A percentile compares a stretch with the other conserved stretches of the same genome.
Conservation (phyloP, 2,888 invertebrate species). For the Smittia aterrima region DNA sequence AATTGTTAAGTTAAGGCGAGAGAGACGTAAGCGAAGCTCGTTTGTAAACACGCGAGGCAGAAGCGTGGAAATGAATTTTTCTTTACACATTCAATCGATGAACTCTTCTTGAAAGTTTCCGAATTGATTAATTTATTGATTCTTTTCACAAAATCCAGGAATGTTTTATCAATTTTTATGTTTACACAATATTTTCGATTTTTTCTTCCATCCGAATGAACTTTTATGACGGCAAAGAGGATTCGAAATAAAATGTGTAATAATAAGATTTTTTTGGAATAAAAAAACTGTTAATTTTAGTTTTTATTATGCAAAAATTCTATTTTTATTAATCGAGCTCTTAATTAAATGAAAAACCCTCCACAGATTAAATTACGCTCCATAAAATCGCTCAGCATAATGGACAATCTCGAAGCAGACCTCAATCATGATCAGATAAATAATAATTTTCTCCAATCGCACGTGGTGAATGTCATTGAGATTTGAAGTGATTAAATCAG, state of each 20-base stretch:
- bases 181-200: too few relatives aligned
- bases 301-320: neutral
- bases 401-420: conserved; percentile 83
- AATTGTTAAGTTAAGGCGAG: conserved; percentile 6
- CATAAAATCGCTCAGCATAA: conserved; percentile 63
- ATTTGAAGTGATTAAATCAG: conserved; percentile 84
- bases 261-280: neutral
- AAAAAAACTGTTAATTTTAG: neutral
- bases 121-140: conserved; percentile 4
- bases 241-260: too few relatives aligned
- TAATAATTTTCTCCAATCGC: conserved; percentile 96
- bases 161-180: neutral
- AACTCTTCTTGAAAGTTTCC: neutral
- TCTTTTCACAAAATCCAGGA: neutral
- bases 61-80: neutral
- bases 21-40: neutral
- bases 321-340: neutral
- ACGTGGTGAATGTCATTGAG: conserved; percentile 91
- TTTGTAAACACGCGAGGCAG: neutral
- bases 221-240: too few relatives aligned
- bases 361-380: too few relatives aligned
- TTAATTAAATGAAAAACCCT: too few relatives aligned
- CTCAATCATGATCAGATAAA: conserved; percentile 91
- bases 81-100: neutral
- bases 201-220: too few relatives aligned